Conservation (phyloP, 2,888 invertebrate species). For the Diadegma fenestrale region DNA sequence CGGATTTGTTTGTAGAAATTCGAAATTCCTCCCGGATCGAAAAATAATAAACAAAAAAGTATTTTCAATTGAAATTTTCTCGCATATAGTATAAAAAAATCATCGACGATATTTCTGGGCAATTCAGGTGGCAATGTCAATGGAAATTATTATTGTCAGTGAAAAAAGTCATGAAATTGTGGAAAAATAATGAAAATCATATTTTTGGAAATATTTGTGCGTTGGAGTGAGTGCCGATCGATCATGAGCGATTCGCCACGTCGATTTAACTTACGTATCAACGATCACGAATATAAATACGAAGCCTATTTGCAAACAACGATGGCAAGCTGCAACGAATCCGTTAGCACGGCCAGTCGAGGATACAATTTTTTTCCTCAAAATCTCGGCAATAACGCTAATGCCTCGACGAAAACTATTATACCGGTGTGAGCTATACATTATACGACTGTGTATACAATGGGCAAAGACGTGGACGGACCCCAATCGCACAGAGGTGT, state of each 20-base stretch:
- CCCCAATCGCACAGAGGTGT: slow-evolving; percentile 77
- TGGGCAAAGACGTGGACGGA: slow-evolving; percentile 75
- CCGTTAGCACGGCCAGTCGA: slow-evolving; percentile 80
- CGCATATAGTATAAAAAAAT: too few relatives aligned
- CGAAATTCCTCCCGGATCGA: background rate
- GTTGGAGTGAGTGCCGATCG: slow-evolving; percentile 57
- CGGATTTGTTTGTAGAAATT: background rate
- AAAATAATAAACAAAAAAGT: background rate
- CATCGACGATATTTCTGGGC: too few relatives aligned
- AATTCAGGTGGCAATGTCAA: background rate
- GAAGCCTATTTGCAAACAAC: slow-evolving; percentile 83
- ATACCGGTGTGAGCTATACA: slow-evolving; percentile 77
- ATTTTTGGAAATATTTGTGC: background rate
- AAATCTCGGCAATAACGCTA: slow-evolving; percentile 83
- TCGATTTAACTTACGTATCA: slow-evolving; percentile 75
- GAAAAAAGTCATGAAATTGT: background rate
- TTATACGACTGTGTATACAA: slow-evolving; percentile 81
- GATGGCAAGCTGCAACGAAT: slow-evolving; percentile 83
- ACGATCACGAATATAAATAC: slow-evolving; percentile 77
- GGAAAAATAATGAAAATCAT: background rate
- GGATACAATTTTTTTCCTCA: slow-evolving; percentile 80
- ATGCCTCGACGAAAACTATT: slow-evolving; percentile 81
- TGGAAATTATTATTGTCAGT: background rate
- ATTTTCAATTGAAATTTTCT: too few relatives aligned
- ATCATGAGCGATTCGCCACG: slow-evolving; percentile 74